Conservation (phyloP, 2,113 vertebrate genomes). For the Seriola dumerili region DNA sequence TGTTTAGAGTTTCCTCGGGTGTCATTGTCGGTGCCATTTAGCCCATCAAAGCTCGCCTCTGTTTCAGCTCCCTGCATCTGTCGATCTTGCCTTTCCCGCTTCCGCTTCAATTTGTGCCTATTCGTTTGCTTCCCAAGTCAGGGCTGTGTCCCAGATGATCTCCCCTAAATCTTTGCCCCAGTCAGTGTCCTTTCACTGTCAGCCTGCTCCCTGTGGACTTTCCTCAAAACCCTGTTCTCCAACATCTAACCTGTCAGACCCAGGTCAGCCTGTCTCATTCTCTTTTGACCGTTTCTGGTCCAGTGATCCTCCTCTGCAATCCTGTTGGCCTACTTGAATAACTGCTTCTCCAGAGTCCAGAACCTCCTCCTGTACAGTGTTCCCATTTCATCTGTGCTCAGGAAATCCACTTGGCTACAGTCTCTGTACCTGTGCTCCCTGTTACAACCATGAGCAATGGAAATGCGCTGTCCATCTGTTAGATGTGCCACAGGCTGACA, state of each 20-base stretch:
- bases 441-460: not conserved
- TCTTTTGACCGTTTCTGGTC: not conserved
- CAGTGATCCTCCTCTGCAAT: not conserved
- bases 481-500: not conserved
- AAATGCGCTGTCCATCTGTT: not conserved
- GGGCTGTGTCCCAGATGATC: not conserved
- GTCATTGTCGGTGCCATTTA: not conserved
- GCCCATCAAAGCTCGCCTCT: not conserved
- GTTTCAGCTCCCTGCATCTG: not conserved
- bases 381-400: not conserved
- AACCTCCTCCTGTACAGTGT: not conserved
- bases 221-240: not conserved
- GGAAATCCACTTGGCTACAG: not conserved
- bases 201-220: not conserved
- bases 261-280: not conserved
- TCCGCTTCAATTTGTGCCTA: not conserved
- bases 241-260: not conserved
- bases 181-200: not conserved
- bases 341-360: not conserved
- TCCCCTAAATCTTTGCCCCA: not conserved
- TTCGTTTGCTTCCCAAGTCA: not conserved
- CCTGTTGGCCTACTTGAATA: not conserved
- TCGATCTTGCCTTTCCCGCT: not conserved
- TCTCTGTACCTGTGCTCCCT: not conserved
- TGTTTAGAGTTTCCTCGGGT: not conserved